Evolutionary conservation across 2,797 vertebrate species (phyloP), one percentile per base, ranked within the genome.

Genomic region (Macroramphosus scolopax): DNA sequence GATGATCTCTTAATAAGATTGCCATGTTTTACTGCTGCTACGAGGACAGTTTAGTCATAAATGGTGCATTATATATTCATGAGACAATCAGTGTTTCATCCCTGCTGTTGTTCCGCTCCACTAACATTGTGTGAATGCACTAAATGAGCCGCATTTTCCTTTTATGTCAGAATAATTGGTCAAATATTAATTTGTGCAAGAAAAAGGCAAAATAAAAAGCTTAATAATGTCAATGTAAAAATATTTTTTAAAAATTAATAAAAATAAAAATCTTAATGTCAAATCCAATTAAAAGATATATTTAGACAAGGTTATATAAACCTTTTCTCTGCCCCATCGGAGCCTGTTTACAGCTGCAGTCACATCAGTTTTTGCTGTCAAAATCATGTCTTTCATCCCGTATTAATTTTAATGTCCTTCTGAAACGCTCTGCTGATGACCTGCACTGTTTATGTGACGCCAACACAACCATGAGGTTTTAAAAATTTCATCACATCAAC

Each of bases 401-500:
- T 50, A 58, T 77, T 68, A 13, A 63, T 81, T 73, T 71, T 69
- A 80, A 81, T 77, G 61, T 39, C 12, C 10, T 14, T 45, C 43
- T 46, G 54, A 66, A 50, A 50, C 38, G 53, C 55, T 58, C 33
- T 25, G 41, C 73, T 77, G 81, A 81, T 83, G 79, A 82, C 78
- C 77, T 58, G 67, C 30, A 14, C 77, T 84, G 83, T 85, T 87
- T 83, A 84, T 70, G 68, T 78, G 75, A 77, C 73, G 57, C n/a
- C 52, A 10, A 37, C 20, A 7, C 63, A 56, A 51, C 77, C 74
- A 72, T 58, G 60, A 55, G 54, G 80, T 74, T 75, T 74, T 88
- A 69, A 88, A 90, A 88, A 55, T 89, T 82, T 90, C 75, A 91
- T 88, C 83, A 69, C 84, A 81, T 90, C 89, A 89, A 84, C 87